Percentiles rank a stretch among this genome's conserved stretches.
Conservation (phyloP, 1,140 invertebrate genomes). For the Drosophila suzukii region DNA sequence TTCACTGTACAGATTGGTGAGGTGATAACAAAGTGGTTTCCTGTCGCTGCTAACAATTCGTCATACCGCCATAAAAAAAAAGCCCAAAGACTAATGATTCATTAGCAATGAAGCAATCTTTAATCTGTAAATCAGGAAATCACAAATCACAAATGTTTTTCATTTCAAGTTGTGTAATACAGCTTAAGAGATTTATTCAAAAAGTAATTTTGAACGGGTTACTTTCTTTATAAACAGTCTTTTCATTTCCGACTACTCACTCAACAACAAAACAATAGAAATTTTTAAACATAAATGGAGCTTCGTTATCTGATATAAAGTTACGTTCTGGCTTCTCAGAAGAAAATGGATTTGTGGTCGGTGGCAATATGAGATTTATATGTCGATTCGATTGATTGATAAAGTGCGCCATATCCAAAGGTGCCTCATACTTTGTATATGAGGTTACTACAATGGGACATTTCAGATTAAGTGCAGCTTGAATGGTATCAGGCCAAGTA, state of each 20-base stretch:
- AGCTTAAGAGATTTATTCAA: too few species aligned
- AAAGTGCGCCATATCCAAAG: slow-evolving; percentile 86
- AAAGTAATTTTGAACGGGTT: background rate
- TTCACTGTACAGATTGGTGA: slow-evolving; percentile 12
- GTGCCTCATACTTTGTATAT: slow-evolving; percentile 88
- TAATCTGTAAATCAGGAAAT: too few species aligned
- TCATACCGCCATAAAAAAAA: slow-evolving; percentile 2
- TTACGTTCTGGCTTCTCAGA: slow-evolving; percentile 90
- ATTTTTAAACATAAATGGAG: slow-evolving; percentile 90
- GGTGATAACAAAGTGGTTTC: slow-evolving; percentile 6
- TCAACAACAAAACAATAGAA: slow-evolving; percentile 86
- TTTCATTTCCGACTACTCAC: slow-evolving; percentile 14
- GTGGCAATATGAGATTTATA: slow-evolving; percentile 85
- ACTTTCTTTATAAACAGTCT: background rate
- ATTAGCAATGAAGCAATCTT: too few species aligned
- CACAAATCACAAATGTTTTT: background rate
- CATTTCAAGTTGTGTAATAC: too few species aligned
- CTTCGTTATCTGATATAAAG: slow-evolving; percentile 89
- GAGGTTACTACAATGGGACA: slow-evolving; percentile 88
- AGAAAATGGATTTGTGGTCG: slow-evolving; percentile 87
- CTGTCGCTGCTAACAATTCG: slow-evolving; percentile 13
- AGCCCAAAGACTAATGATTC: too few species aligned
- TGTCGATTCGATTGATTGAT: slow-evolving; percentile 81
- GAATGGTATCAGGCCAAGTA: slow-evolving; percentile 88
- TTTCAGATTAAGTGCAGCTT: slow-evolving; percentile 85